Evolutionary conservation across 2,113 vertebrate species (phyloP), one percentile per base, ranked within the genome.

Genomic region (Quiscalus mexicanus): DNA sequence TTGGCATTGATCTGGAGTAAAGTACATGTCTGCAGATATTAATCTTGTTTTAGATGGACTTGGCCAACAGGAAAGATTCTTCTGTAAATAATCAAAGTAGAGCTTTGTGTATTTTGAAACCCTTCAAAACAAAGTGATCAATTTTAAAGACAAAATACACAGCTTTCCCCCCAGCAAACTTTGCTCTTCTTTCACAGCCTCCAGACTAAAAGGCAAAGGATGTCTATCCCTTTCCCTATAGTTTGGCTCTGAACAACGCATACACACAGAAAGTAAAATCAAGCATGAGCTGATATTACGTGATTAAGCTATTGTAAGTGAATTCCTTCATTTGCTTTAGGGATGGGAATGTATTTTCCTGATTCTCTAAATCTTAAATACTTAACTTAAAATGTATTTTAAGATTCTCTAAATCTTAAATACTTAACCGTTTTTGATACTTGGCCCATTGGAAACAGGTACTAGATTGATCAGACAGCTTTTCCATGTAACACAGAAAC

Each of bases 401-500:
- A n/a, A n/a, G 82, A 96, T 84, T 94, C 77, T 87, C 39, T 87
- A 59, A 70, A 92, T 60, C 65, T 85, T 73, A 92, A 83, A 95
- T 87, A 65, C 90, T 68, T 70, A 73, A 27, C 60, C 9, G 37
- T 37, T 37, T 89, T 95, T 62, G 37, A 84, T 90, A 94, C 25
- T 45, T 78, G 59, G 44, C 64, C 59, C 50, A 78, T 49, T 95
- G 90, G 93, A 68, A 97, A 90, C 6, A 49, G 45, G 84, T 52
- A 69, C 33, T 88, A 85, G 78, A 87, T 85, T 89, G 35, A 87
- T 80, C 92, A 68, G 55, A 59, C 59, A 85, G 58, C 62, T 90
- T 95, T 94, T 91, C 69, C 83, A 45, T 84, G 53, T 88, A 86
- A 76, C 35, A 67, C 12, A 73, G 55, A 84, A 95, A 93, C 44